Evolutionary conservation across 2,888 invertebrate species (phyloP), one percentile per base, ranked within the genome.

Genomic region (Candidula unifasciata): DNA sequence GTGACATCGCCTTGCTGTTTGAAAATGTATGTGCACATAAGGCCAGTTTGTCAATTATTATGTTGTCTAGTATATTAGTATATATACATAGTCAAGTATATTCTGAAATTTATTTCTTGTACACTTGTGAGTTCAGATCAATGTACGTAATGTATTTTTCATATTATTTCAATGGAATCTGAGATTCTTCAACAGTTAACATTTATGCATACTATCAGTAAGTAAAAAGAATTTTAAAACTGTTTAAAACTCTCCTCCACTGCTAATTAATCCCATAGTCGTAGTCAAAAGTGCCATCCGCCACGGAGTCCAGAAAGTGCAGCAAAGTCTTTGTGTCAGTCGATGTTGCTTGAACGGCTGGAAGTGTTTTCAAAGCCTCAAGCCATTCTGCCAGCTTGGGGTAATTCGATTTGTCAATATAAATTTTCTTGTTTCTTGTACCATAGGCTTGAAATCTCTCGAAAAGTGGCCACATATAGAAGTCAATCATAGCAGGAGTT

Each of bases 391-490:
- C 35, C 6, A 91, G 80, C 37, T 87, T 88, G 13, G 90, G 89
- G 64, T 87, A 88, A 35, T 80, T 64, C 18, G 68, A 82, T 33
- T 69, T 68, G n/a, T 87, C 82, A 10, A 90, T 60, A 21, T 82
- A 84, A 21, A 84, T 78, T 13, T 78, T 82, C 33, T 84, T 74
- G 66, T 84, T 44, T 6, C 83, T 37, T 18, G 33, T 73, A 21
- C 78, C 82, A 57, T 89, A 52, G 18, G 85, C 82, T 10, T 84
- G 68, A 21, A 90, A 24, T 64, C 91, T 86, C 84, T 91, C 91
- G 76, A 90, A 90, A 87, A 88, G 90, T 10, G 92, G 92, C 91
- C 91, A 92, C 5, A 91, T 77, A 84, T 89, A 88, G 82, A 89
- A 89, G 86, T 92, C 92, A 8, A 90, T 57, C 85, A 91, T 87